phyloP scores from a whole-genome alignment of 2,797 vertebrate genomes.

The Hydrolagus colliei region DNA sequence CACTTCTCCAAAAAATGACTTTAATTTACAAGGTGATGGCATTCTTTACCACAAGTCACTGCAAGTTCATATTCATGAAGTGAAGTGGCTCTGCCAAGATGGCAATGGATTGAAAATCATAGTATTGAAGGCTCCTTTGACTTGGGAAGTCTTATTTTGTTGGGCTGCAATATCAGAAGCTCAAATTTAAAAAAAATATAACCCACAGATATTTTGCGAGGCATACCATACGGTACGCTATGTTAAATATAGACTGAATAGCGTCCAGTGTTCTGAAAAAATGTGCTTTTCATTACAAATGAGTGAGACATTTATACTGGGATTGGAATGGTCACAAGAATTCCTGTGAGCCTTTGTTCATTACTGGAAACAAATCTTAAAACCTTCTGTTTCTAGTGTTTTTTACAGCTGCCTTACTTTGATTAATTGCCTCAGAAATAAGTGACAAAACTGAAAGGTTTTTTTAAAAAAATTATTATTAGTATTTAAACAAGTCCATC shows the following conservation, averaged over 20 bases:
- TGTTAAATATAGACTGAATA: conserved; percentile 29
- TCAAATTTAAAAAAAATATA: neutral
- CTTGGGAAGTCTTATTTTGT: conserved; percentile 22
- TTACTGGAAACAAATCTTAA: neutral
- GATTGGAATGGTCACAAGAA: conserved; percentile 23
- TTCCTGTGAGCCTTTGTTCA: conserved; percentile 24
- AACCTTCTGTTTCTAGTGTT: neutral
- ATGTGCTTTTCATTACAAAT: conserved; percentile 34
- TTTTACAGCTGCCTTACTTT: neutral
- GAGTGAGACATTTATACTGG: conserved; percentile 31
- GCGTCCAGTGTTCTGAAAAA: conserved; percentile 16
- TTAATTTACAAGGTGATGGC: conserved; percentile 5
- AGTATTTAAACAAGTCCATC: neutral
- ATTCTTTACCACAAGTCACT: neutral
- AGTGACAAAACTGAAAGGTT: neutral
- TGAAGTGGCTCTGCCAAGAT: conserved; percentile 5
- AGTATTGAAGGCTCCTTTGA: conserved; percentile 10
- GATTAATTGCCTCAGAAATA: conserved; percentile 1
- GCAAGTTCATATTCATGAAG: conserved; percentile 1
- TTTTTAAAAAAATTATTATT: neutral
- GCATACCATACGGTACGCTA: conserved; percentile 11
- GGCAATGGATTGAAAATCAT: neutral
- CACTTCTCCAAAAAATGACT: neutral
- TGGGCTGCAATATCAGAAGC: conserved; percentile 20
- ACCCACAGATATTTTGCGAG: conserved; percentile 28